Percentiles rank a stretch among this genome's conserved stretches.
Conservation (phyloP, 2,888 invertebrate species). For the Tricholauxania praeusta region DNA sequence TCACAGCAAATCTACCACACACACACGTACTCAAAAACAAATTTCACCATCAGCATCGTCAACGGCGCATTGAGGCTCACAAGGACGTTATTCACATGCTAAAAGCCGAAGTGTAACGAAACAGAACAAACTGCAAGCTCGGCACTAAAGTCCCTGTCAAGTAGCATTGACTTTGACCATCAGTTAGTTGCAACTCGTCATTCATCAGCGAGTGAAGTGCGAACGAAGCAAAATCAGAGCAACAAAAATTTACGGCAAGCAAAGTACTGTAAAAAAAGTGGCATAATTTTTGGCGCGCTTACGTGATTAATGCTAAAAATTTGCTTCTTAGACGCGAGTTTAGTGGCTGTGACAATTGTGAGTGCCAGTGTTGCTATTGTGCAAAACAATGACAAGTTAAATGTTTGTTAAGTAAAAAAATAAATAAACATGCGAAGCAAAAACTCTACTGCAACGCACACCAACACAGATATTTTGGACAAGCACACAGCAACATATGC, state of each 20-base stretch:
- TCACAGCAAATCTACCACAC: not conserved
- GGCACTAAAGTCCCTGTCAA: slow-evolving; percentile 13
- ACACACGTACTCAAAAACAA: not conserved
- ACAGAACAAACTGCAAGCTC: not conserved
- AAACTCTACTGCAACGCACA: not conserved
- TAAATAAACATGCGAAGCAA: not conserved
- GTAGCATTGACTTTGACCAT: slow-evolving; percentile 58
- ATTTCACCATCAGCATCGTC: not conserved
- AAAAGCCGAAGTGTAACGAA: not conserved
- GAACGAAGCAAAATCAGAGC: not conserved
- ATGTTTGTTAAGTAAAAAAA: slow-evolving; percentile 8
- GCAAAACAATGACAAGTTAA: not conserved
- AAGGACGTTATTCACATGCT: not conserved
- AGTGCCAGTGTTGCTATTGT: not conserved
- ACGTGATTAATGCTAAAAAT: not conserved
- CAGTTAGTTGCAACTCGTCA: slow-evolving; percentile 60
- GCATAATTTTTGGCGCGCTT: slow-evolving; percentile 58
- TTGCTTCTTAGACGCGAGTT: not conserved
- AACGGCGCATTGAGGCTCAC: not conserved
- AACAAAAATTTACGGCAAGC: slow-evolving; percentile 19
- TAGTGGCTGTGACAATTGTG: not conserved
- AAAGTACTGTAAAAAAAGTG: slow-evolving; percentile 31
- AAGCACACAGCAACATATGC: not conserved
- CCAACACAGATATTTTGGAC: not conserved
- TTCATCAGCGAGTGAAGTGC: slow-evolving; percentile 57